These are phyloP conservation scores for Pammene fasciana DNA, from an alignment of 2,888 invertebrate genomes.

Conservation along the genomic window DNA sequence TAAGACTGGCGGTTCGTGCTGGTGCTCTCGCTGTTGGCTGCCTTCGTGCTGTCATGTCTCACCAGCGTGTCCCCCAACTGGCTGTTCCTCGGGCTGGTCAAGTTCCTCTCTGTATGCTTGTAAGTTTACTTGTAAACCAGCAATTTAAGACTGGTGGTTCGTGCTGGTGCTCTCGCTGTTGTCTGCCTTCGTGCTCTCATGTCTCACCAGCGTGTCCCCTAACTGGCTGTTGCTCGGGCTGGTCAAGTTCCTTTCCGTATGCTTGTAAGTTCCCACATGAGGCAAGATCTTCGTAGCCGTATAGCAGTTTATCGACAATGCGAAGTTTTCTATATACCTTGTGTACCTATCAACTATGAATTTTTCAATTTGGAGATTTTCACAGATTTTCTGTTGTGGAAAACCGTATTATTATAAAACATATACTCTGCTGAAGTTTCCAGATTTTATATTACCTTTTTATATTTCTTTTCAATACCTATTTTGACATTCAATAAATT, in stretches of 20 bases:
- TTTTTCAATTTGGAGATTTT: no score
- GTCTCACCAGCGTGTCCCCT: slow-evolving; percentile 68
- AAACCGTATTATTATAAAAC: no score
- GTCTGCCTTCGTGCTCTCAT: slow-evolving; percentile 67
- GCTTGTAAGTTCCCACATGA: slow-evolving; percentile 66
- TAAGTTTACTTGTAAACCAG: slow-evolving; percentile 55
- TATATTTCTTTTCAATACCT: no score
- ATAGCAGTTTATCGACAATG: no score
- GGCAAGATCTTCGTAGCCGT: no score
- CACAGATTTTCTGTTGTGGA: no score
- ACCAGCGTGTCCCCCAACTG: slow-evolving; percentile 72
- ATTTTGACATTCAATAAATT: no score
- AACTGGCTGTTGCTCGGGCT: slow-evolving; percentile 71
- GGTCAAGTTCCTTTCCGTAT: slow-evolving; percentile 73
- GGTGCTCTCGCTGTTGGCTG: slow-evolving; percentile 64
- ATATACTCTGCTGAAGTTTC: no score
- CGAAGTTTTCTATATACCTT: no score
- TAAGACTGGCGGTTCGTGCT: slow-evolving; percentile 67
- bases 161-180: slow-evolving; percentile 68
- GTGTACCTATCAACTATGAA: no score
- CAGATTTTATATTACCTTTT: no score
- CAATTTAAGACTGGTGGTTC: slow-evolving; percentile 65
- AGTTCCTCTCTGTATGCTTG: slow-evolving; percentile 76
- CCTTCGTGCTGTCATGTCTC: slow-evolving; percentile 69
- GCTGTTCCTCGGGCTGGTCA: slow-evolving; percentile 67